Evolutionary conservation across 2,113 vertebrate species (phyloP).

Genomic region (Elephantulus edwardii): DNA sequence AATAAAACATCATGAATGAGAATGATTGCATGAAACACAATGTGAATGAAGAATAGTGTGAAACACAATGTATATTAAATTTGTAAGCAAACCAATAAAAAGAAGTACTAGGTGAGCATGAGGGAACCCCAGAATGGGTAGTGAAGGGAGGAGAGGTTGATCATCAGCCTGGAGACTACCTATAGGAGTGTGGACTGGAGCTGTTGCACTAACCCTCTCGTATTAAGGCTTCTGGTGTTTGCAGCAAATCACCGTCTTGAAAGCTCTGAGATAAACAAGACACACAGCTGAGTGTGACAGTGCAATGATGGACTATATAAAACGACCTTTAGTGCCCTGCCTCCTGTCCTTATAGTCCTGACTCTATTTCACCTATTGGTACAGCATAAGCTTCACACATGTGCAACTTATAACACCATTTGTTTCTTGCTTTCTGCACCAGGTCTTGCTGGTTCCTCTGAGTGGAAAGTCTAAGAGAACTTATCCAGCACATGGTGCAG

Average conservation of each 20-base stretch:
- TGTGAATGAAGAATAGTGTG: too few species aligned
- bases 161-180: background rate
- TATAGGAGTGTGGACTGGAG: background rate
- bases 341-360: background rate
- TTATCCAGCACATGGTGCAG: background rate
- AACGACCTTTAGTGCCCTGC: accelerated
- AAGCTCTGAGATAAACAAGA: background rate
- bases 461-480: background rate
- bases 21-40: too few species aligned
- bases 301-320: background rate
- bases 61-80: too few species aligned
- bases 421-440: background rate
- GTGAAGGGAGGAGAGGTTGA: background rate
- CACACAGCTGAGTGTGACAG: background rate
- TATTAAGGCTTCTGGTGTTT: background rate
- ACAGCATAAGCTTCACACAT: accelerated
- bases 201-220: background rate
- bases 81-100: too few species aligned
- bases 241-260: background rate
- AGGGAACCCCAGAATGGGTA: background rate
- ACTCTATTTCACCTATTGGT: background rate
- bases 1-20: too few species aligned
- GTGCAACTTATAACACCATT: background rate
- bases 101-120: background rate
- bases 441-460: background rate